These are phyloP conservation scores for Tinamus major DNA, from an alignment of 2,797 vertebrate genomes.

Conservation along the genomic window DNA sequence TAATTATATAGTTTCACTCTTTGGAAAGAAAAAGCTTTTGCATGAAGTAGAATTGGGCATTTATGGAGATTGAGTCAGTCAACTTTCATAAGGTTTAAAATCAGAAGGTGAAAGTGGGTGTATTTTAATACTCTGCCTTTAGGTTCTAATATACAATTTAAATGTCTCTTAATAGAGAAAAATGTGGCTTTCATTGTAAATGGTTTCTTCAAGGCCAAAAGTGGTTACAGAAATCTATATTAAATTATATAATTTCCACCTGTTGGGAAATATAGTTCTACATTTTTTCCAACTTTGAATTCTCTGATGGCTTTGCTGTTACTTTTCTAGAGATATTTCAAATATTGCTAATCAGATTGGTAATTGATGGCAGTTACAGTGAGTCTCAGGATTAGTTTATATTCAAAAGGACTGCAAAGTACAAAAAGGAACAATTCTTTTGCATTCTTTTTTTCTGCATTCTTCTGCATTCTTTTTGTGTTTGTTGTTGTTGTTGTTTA, in stretches of 20 bases:
- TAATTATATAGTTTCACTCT: neutral
- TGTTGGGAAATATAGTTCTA: neutral
- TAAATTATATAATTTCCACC: neutral
- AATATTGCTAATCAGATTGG: neutral
- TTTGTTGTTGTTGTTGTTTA: no score
- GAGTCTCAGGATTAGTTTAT: neutral
- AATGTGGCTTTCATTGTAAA: neutral
- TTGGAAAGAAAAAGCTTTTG: neutral
- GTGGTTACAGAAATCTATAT: neutral
- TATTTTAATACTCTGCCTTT: neutral
- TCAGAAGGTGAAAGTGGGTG: neutral
- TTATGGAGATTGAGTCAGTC: neutral
- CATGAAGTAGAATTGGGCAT: neutral
- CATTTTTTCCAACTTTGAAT: neutral
- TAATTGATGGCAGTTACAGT: neutral
- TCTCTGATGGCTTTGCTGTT: neutral
- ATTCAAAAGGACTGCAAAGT: neutral
- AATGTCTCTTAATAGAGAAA: neutral
- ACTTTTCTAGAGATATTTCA: neutral
- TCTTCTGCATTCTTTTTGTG: neutral
- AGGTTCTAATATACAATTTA: neutral
- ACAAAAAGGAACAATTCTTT: neutral
- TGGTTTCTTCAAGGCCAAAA: neutral
- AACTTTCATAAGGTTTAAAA: neutral
- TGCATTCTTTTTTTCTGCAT: no score